These are phyloP conservation scores for Gortyna flavago DNA, from an alignment of 2,888 invertebrate species.

Conservation along the genomic window DNA sequence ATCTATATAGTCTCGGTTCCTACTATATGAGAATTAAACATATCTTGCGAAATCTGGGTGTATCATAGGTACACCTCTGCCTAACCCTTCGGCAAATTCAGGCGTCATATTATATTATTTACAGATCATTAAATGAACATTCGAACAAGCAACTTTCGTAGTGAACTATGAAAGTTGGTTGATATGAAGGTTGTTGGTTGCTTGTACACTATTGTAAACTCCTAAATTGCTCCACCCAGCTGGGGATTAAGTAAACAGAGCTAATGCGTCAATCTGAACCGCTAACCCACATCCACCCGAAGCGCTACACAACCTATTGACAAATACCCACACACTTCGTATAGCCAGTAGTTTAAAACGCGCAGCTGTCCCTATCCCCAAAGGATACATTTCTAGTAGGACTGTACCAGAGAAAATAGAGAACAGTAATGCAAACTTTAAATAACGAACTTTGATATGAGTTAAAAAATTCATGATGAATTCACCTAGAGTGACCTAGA, in stretches of 20 bases:
- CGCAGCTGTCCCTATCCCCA: conserved; percentile 48
- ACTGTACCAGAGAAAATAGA: conserved; percentile 4
- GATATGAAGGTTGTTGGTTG: neutral
- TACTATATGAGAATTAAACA: neutral
- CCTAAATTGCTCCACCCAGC: neutral
- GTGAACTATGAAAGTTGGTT: no score
- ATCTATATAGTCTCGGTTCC: neutral
- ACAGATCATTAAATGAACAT: neutral
- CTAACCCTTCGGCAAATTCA: neutral
- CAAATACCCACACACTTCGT: conserved; percentile 38
- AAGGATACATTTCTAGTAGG: conserved; percentile 46
- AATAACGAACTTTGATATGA: neutral
- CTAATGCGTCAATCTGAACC: conserved; percentile 41
- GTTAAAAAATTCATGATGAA: neutral
- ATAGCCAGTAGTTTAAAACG: conserved; percentile 56
- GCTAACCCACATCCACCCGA: conserved; percentile 20
- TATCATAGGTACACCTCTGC: neutral
- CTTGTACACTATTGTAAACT: neutral
- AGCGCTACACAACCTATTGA: conserved; percentile 49
- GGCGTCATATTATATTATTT: neutral
- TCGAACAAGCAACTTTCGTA: neutral
- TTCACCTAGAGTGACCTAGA: neutral
- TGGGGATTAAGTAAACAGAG: conserved; percentile 23
- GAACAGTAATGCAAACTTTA: conserved; percentile 23
- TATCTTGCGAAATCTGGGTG: no score